phyloP scores from a whole-genome alignment of 2,888 invertebrate species.

The Elegia similella region DNA sequence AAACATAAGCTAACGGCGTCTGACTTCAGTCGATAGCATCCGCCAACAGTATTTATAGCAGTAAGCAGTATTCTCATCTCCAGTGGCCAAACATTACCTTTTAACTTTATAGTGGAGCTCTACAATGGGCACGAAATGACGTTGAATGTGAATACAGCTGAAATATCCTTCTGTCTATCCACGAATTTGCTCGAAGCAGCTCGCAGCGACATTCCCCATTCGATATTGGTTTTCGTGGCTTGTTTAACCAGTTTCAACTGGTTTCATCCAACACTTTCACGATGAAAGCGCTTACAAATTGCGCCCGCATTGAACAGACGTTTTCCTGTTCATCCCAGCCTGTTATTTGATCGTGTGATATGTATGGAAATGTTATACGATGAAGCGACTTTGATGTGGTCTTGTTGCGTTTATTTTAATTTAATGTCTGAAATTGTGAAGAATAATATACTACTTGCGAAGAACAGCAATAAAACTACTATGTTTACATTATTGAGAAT shows the following conservation, averaged over 20 bases:
- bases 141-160: not conserved
- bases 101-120: not conserved
- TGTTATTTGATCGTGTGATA: not conserved
- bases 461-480: too few relatives aligned
- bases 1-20: too few relatives aligned
- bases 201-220: conserved; percentile 15
- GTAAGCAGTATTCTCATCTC: not conserved
- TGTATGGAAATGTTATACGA: not conserved
- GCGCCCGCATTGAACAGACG: not conserved
- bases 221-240: conserved; percentile 28
- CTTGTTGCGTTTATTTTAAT: too few relatives aligned
- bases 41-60: too few relatives aligned
- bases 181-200: not conserved
- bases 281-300: conserved; percentile 9
- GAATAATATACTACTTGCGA: too few relatives aligned
- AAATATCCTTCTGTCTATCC: not conserved
- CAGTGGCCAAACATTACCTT: not conserved
- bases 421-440: too few relatives aligned
- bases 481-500: too few relatives aligned
- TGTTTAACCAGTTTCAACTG: conserved; percentile 8
- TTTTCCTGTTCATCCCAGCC: not conserved
- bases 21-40: too few relatives aligned
- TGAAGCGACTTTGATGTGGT: not conserved
- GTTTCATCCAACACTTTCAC: conserved; percentile 25
- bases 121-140: not conserved